These are phyloP conservation scores for Lutraria lutraria DNA, from an alignment of 2,888 invertebrate genomes.

Conservation along the genomic window DNA sequence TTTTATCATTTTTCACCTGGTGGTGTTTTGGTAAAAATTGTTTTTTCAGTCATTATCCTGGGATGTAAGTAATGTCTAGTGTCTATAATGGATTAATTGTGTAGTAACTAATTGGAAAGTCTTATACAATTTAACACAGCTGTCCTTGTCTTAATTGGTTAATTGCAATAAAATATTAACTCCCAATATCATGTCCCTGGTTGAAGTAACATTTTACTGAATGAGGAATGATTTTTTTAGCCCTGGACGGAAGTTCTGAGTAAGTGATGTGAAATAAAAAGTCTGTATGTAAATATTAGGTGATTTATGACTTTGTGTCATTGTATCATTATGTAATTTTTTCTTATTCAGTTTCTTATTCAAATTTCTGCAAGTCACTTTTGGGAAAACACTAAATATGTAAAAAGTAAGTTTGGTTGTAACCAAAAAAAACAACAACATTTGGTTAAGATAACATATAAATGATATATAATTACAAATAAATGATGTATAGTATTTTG, in stretches of 20 bases:
- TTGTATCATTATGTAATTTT: no score
- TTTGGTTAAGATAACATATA: no score
- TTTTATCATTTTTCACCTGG: neutral
- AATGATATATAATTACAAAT: no score
- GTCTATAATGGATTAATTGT: neutral
- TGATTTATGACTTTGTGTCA: no score
- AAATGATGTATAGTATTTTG: no score
- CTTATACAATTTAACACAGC: neutral
- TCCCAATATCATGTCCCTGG: neutral
- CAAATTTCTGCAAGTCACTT: no score
- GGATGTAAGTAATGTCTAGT: neutral
- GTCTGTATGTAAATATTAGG: no score
- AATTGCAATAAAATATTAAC: conserved; percentile 14
- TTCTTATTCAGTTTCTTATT: no score
- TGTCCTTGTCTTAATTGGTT: conserved; percentile 14
- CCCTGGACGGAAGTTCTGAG: neutral
- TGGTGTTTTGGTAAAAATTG: neutral
- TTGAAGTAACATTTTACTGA: neutral
- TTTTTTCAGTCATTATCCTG: neutral
- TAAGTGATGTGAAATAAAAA: no score
- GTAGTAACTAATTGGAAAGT: conserved; percentile 7
- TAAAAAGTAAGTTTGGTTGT: no score
- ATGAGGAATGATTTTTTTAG: neutral
- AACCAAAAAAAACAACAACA: no score
- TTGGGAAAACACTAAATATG: no score